Percentiles rank a stretch among this genome's conserved stretches.
Conservation (phyloP, 1,140 invertebrate genomes). For the Macrobrachium nipponense region DNA sequence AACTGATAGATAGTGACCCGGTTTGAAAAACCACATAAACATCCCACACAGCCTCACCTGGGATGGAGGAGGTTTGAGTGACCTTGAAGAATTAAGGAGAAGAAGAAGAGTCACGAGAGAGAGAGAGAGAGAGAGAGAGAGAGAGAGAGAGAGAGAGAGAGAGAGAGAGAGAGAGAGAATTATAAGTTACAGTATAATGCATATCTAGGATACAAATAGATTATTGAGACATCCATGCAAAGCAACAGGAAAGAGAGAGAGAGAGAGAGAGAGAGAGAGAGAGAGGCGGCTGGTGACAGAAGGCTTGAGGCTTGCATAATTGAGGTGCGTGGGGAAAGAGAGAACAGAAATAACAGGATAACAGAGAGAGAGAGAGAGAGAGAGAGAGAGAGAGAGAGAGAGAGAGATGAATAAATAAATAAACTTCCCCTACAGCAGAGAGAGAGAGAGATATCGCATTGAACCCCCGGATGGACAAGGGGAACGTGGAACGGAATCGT, state of each 20-base stretch:
- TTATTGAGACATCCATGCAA: background rate
- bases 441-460: too few species aligned
- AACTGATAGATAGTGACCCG: background rate
- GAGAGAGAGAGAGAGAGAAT: background rate
- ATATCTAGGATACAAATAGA: background rate
- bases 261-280: background rate
- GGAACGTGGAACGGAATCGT: too few species aligned
- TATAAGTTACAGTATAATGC: background rate
- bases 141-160: background rate
- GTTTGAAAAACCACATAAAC: too few species aligned
- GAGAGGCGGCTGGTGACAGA: background rate
- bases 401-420: background rate
- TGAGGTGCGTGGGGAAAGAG: background rate
- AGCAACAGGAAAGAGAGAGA: background rate
- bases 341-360: background rate
- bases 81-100: background rate
- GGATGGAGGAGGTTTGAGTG: background rate
- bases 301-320: background rate
- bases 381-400: slow-evolving; percentile 38
- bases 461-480: too few species aligned
- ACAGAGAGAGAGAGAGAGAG: slow-evolving; percentile 28
- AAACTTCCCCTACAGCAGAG: too few species aligned
- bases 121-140: background rate
- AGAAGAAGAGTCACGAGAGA: background rate
- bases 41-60: too few species aligned